Evolutionary conservation across 2,113 vertebrate species (phyloP).

Genomic region (Cavia aperea): DNA sequence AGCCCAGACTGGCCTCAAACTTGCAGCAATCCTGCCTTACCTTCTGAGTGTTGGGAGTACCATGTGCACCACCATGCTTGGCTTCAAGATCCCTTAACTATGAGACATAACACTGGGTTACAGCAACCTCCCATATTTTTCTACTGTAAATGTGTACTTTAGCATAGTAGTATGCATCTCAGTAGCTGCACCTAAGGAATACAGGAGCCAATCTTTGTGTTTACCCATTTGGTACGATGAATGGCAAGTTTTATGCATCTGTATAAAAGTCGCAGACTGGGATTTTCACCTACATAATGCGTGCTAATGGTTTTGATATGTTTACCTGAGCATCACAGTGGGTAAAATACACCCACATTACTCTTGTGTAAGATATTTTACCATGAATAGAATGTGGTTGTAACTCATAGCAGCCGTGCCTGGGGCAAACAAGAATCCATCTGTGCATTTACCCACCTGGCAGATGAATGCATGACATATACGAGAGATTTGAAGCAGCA

Average conservation of each 20-base stretch:
- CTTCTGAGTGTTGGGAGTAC: not conserved
- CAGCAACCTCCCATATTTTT: not conserved
- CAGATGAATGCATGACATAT: not conserved
- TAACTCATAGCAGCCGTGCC: not conserved
- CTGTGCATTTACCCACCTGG: not conserved
- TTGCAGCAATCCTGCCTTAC: not conserved
- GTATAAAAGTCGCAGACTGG: not conserved
- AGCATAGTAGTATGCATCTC: not conserved
- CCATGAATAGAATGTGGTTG: not conserved
- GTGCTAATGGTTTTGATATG: not conserved
- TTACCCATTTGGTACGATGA: not conserved
- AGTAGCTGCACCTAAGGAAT: not conserved
- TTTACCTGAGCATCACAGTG: not conserved
- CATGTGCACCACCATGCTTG: not conserved
- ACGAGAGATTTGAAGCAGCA: not conserved
- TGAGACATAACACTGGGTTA: not conserved
- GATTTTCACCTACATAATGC: not conserved
- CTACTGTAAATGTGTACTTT: not conserved
- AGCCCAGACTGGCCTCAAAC: not conserved
- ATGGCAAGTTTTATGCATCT: not conserved
- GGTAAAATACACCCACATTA: not conserved
- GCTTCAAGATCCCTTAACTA: not conserved
- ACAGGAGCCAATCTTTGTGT: not conserved
- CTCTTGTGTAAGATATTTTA: not conserved
- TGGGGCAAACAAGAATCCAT: not conserved